These are phyloP conservation scores for Drosophila borealis DNA, from an alignment of 2,888 invertebrate species.

Conservation along the genomic window DNA sequence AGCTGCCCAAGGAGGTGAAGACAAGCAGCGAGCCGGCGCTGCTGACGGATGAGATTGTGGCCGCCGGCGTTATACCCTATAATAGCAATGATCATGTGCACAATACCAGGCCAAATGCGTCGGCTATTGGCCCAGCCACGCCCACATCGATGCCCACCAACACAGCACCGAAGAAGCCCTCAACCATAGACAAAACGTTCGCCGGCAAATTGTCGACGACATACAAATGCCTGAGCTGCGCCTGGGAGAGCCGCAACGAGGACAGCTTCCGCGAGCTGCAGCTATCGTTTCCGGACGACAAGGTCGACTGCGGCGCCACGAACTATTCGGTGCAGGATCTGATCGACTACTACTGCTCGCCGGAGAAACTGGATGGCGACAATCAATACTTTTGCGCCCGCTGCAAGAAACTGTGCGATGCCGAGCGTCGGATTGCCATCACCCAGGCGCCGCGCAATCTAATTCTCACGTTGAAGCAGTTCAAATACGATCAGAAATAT, in stretches of 20 bases:
- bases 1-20: constrained; percentile 22
- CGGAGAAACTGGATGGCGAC: constrained; percentile 91
- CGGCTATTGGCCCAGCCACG: constrained; percentile 27
- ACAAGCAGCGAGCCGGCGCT: constrained; percentile 5
- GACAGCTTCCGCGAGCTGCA: constrained; percentile 93
- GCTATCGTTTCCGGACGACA: constrained; percentile 89
- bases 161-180: constrained; percentile 52
- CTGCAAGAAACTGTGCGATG: constrained; percentile 91
- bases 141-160: constrained; percentile 46
- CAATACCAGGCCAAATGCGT: constrained; percentile 23
- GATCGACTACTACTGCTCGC: constrained; percentile 91
- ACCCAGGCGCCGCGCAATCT: constrained; percentile 91
- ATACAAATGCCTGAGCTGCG: constrained; percentile 90
- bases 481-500: constrained; percentile 89
- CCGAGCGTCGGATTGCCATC: constrained; percentile 89
- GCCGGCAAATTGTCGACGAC: constrained; percentile 91
- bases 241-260: constrained; percentile 89
- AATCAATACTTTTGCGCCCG: constrained; percentile 93
- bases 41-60: constrained; percentile 50
- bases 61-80: constrained; percentile 64
- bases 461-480: constrained; percentile 92
- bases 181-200: constrained; percentile 88
- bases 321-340: constrained; percentile 90
- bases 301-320: constrained; percentile 82
- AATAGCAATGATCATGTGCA: constrained; percentile 55